Base-by-base conservation (phyloP, 2,888 invertebrate genomes). In the Aelia acuminata region DNA sequence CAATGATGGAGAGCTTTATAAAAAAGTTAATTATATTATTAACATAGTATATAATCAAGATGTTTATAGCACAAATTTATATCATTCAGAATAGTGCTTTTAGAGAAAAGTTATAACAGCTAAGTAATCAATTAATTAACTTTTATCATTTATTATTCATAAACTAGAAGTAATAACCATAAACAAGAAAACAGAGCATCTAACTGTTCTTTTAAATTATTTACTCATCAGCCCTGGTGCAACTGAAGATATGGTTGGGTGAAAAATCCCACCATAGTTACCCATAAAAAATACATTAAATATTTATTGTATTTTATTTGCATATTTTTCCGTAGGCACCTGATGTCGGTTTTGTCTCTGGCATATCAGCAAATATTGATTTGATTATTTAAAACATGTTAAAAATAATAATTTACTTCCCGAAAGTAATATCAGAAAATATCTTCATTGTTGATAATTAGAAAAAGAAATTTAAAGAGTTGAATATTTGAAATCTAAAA, bases 21-120 rank as follows among this genome's bases (percentile, higher is more conserved):
- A 80, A 22, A 80, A 80, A 80, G 80, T 80, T 43, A 80, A 39
- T 80, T 80, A 47, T 4, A 80, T n/a, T 80, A 47, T 47, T 80
- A 80, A 80, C 63, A 35, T 70, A 70, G 35, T 35, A n/a, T 80
- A 43, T 80, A n/a, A 80, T 13, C 39, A 43, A 80, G n/a, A 80
- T n/a, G n/a, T 80, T 80, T 80, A 70, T 80, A 80, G 80, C 80
- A 80, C 80, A 80, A 80, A 80, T n/a, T 80, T 80, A 47, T 15
- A n/a, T 22, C 43, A 43, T 80, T 43, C 80, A 39, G 43, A n/a
- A 43, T 47, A 80, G 80, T n/a, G 80, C 80, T 80, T 80, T 80
- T 80, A 43, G 43, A n/a, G 80, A 75, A 35, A 3, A 26, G 43
- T 43, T 8, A 43, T 80, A 31, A 43, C 8, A 80, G 80, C 80